These are phyloP conservation scores for Muntiacus reevesi DNA, from an alignment of 2,113 vertebrate genomes.

Conservation along the genomic window DNA sequence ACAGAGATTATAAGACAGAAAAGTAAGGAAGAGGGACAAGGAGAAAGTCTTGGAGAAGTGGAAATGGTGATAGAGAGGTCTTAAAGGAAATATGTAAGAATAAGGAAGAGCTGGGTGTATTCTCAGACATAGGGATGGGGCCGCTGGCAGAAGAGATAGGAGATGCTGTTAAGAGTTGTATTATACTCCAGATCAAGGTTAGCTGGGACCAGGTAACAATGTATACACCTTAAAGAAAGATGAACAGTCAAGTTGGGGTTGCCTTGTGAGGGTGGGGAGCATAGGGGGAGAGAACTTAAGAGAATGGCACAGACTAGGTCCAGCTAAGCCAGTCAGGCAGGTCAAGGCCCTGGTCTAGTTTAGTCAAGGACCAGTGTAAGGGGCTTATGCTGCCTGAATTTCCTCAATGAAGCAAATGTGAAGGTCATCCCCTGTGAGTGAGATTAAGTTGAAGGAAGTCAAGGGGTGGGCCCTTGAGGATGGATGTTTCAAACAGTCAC, in stretches of 20 bases:
- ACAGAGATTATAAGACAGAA: background rate
- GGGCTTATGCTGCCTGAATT: background rate
- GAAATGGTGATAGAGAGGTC: background rate
- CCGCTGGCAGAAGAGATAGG: background rate
- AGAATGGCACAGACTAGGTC: too few species aligned
- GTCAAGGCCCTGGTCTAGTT: background rate
- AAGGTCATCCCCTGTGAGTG: background rate
- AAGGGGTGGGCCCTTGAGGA: background rate
- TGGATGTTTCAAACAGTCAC: slow-evolving; percentile 1
- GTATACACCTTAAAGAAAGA: background rate
- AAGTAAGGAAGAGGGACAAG: background rate
- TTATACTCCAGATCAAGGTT: background rate
- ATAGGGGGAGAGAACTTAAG: background rate
- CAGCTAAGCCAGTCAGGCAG: background rate
- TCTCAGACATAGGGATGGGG: background rate
- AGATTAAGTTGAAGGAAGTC: slow-evolving; percentile 34
- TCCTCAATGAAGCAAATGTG: background rate
- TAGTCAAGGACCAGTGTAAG: background rate
- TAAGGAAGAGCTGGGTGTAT: background rate
- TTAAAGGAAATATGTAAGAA: background rate
- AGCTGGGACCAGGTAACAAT: background rate
- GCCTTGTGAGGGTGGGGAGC: background rate
- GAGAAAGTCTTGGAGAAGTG: background rate
- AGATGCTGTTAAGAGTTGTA: background rate
- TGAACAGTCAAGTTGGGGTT: background rate